Conservation (phyloP, 2,797 vertebrate species). For the Pipistrellus pygmaeus region DNA sequence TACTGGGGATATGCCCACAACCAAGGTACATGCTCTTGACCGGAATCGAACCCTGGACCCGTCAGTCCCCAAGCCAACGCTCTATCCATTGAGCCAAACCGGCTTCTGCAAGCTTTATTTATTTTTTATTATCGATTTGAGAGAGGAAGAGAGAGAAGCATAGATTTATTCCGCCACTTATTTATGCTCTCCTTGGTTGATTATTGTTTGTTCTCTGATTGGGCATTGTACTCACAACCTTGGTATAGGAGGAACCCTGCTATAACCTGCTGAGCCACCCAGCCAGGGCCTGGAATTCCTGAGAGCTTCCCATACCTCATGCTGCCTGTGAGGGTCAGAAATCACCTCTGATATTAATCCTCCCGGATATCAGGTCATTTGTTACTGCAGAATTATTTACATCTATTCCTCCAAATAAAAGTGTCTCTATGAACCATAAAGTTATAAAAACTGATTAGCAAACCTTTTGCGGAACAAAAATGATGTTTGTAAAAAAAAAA, state of each 20-base stretch:
- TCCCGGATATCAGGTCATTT: background rate
- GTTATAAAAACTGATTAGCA: background rate
- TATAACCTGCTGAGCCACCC: background rate
- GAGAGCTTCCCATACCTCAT: background rate
- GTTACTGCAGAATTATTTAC: background rate
- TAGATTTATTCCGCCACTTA: background rate
- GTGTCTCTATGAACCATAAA: background rate
- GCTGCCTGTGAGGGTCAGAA: background rate
- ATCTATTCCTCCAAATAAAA: background rate
- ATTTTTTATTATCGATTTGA: background rate
- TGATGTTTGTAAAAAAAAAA: background rate
- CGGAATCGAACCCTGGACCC: no score
- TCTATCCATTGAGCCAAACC: no score
- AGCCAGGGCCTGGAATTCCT: background rate
- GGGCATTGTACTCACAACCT: background rate
- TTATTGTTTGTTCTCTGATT: background rate
- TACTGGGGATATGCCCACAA: no score
- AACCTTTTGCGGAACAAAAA: background rate
- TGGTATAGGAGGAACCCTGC: background rate
- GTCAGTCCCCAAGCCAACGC: no score
- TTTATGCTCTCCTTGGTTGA: background rate
- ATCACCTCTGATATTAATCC: background rate
- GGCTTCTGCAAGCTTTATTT: background rate
- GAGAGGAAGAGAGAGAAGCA: background rate
- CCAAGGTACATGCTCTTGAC: no score